Conservation (phyloP, 2,888 invertebrate species). For the Odontothrips loti region DNA sequence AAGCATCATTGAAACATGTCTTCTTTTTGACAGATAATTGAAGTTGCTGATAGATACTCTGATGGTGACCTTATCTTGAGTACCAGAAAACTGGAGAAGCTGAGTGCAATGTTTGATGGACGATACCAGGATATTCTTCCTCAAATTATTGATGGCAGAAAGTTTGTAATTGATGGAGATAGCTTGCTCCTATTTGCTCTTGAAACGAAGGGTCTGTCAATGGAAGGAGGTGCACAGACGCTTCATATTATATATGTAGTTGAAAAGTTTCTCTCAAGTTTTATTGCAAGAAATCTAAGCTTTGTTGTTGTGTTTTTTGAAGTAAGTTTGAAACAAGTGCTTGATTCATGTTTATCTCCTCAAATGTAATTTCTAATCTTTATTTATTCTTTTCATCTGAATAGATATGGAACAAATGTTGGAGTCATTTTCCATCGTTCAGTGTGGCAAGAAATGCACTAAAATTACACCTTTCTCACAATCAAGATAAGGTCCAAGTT, state of each 20-base stretch:
- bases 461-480: background rate
- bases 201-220: background rate
- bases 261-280: conserved; percentile 27
- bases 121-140: background rate
- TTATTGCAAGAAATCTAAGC: conserved; percentile 10
- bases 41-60: background rate
- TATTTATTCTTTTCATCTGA: background rate
- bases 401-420: background rate
- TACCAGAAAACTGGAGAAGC: background rate
- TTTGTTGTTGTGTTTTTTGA: conserved; percentile 29
- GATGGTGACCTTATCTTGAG: background rate
- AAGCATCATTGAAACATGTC: background rate
- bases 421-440: background rate
- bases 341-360: background rate
- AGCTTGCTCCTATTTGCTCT: conserved; percentile 6
- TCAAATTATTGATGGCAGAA: background rate
- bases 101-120: background rate
- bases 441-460: background rate
- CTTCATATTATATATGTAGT: conserved; percentile 27
- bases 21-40: background rate
- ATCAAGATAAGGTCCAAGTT: background rate
- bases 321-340: background rate
- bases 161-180: conserved; percentile 17
- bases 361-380: background rate
- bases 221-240: conserved; percentile 25